Evolutionary conservation across 2,888 invertebrate genomes (phyloP), one percentile per base, ranked within the genome.

Genomic region (Escarpia spicata): DNA sequence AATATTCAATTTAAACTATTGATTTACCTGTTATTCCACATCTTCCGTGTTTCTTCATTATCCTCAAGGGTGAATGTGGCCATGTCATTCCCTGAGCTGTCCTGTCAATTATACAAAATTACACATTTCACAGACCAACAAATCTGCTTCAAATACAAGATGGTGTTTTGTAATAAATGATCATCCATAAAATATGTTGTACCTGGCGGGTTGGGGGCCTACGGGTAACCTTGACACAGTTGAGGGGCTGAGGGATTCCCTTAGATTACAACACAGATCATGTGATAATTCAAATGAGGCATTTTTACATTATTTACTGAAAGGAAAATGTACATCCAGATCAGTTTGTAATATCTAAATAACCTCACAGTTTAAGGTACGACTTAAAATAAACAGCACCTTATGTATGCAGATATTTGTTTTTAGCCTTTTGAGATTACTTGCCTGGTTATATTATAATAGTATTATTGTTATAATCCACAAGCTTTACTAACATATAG

Each of bases 41-140:
- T 75, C n/a, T 75, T 26, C n/a, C 98, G 97, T 43, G 99, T 98
- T 96, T 98, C 98, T 96, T 99, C 99, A 96, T 98, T 98, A 96
- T 99, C 99, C 97, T 98, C 98, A 95, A 99, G 97, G 92, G 98
- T 98, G 97, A 99, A 98, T 95, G 98, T 97, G 3, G 98, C 98
- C 97, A 98, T 98, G 94, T 99, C 98, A 97, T 99, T 75, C 75
- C 75, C 75, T 19, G 75, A 6, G n/a, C 26, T 89, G 4, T 92
- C 92, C 75, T 75, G 75, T 75, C 75, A 75, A 75, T 75, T 75
- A 75, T 37, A 37, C 15, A 75, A 75, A 75, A 15, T 26, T 75
- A 75, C 26, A 75, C 6, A 75, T 75, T 75, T 75, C 19, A 75
- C 19, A n/a, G 75, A 75, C 15, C 75, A 60, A 60, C 60, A 75